Base-by-base conservation (phyloP, 2,797 vertebrate species). In the Crenichthys baileyi region DNA sequence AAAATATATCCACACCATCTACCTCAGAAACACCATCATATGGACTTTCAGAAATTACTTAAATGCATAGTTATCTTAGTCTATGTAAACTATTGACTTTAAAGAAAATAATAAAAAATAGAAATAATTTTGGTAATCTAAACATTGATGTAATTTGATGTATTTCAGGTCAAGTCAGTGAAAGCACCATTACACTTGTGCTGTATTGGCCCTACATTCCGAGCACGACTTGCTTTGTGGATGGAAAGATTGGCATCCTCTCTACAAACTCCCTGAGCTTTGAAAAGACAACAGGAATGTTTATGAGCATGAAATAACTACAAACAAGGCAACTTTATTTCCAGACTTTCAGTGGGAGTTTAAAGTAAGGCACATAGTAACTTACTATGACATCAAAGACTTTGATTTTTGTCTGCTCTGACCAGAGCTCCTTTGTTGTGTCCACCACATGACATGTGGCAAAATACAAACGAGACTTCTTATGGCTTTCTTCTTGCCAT, bases 181-280 rank as follows among this genome's bases (percentile, higher is more conserved):
- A 80, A 71, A 81, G 76, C 12, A 7, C 22, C 22, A 13, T 16
- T 50, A 18, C 63, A 75, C 0, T n/a, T 2, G 70, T 77, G 39
- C 70, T 65, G 65, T 41, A 20, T 20, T 74, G 72, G 56, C 56
- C 67, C 72, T 48, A 9, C 50, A 44, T 44, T 68, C 20, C 44
- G 65, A 68, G 39, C 12, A 81, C n/a, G 58, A 70, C 44, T 77
- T 70, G 31, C 55, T 73, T 48, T 58, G 73, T n/a, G 70, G 50
- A 7, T 53, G 46, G 50, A 41, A 61, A 75, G 26, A 26, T 68
- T 55, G 16, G 24, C 73, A 50, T n/a, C 72, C 18, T 11, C 72
- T 56, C 31, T 31, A 3, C 6, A 29, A 83, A 70, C 44, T 80
- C 53, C 55, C 51, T 24, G 22, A 24, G 11, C 36, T 74, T 22